Percentiles rank a stretch among this genome's conserved stretches.
Evolutionary conservation across 1,140 invertebrate genomes (phyloP).

Genomic region (Copidosoma floridanum): DNA sequence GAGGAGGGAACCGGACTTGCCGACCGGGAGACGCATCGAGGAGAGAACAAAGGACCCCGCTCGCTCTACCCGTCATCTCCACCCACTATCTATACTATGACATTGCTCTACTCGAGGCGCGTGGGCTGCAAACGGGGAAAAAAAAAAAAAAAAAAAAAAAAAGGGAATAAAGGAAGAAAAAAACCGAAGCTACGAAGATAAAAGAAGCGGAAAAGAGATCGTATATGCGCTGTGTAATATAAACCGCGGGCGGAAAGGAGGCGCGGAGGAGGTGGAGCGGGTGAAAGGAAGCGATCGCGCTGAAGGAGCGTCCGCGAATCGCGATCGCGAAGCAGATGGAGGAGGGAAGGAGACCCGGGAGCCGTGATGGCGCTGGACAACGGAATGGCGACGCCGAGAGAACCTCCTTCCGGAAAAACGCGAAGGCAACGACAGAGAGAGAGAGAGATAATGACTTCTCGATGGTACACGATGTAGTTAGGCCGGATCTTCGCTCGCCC

Average conservation of each 20-base stretch:
- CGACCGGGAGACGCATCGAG: not conserved
- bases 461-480: conserved; percentile 21
- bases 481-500: conserved; percentile 46
- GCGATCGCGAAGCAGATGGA: not conserved
- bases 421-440: conserved; percentile 11
- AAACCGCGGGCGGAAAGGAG: not conserved
- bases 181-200: not conserved
- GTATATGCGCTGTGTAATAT: too few species aligned
- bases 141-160: conserved; percentile 2
- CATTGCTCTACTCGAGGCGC: not conserved
- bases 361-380: conserved; percentile 7
- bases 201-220: not conserved
- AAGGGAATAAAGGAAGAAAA: not conserved
- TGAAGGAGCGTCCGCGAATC: not conserved
- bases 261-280: not conserved
- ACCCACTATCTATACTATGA: too few species aligned
- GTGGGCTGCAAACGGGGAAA: not conserved
- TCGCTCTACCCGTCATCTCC: not conserved
- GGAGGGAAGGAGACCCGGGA: not conserved
- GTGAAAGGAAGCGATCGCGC: not conserved
- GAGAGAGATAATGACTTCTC: not conserved
- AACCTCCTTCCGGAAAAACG: conserved; percentile 1
- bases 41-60: not conserved
- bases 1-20: not conserved
- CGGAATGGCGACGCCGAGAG: conserved; percentile 14